Conservation (phyloP, 2,888 invertebrate species). For the Drosophila vallismaia region DNA sequence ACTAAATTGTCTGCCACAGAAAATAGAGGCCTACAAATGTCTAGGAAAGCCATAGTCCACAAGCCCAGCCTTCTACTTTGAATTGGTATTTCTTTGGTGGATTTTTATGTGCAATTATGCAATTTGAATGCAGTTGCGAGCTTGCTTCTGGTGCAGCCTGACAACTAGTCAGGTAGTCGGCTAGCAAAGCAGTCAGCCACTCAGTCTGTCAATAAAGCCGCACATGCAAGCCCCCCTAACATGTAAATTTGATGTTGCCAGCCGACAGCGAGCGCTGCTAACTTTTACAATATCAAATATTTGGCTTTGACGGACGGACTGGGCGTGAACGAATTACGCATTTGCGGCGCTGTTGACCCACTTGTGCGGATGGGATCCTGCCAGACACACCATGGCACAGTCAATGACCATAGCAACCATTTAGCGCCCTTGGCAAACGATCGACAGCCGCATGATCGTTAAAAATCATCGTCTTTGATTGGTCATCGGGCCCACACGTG, state of each 20-base stretch:
- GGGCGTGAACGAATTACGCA: constrained; percentile 57
- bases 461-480: constrained; percentile 37
- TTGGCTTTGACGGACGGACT: constrained; percentile 40
- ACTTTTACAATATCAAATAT: constrained; percentile 55
- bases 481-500: constrained; percentile 50
- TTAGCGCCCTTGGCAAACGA: constrained; percentile 54
- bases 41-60: background rate
- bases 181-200: constrained; percentile 27
- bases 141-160: constrained; percentile 42
- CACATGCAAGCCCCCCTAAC: constrained; percentile 58
- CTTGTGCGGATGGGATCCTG: constrained; percentile 31
- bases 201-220: constrained; percentile 62
- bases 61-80: background rate
- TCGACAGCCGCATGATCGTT: constrained; percentile 19
- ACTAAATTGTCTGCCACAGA: constrained; percentile 13
- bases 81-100: constrained; percentile 23
- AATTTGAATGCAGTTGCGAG: constrained; percentile 49
- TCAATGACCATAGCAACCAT: constrained; percentile 43
- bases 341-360: constrained; percentile 49
- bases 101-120: constrained; percentile 52
- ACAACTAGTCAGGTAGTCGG: constrained; percentile 49
- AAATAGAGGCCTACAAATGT: background rate
- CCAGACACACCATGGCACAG: constrained; percentile 11
- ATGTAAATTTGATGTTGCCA: constrained; percentile 73
- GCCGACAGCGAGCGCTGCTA: constrained; percentile 59